phyloP scores from a whole-genome alignment of 2,797 vertebrate species.

The Antrozous pallidus region DNA sequence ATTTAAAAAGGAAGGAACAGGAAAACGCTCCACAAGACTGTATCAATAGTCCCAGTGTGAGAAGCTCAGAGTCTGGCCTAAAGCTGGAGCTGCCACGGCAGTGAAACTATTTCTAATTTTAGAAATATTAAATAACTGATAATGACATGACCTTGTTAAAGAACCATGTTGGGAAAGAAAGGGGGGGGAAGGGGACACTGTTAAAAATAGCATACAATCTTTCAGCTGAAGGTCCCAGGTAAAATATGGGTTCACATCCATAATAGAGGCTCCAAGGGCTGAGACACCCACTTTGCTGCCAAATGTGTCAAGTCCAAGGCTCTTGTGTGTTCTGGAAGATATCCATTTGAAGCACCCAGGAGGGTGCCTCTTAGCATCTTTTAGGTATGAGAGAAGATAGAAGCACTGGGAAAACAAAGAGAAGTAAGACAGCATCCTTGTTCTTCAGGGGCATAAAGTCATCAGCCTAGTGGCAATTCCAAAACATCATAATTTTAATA shows the following conservation, averaged over 20 bases:
- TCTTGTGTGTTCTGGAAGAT: neutral
- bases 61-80: constrained; percentile 20
- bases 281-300: neutral
- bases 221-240: constrained; percentile 42
- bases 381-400: neutral
- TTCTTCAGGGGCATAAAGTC: neutral
- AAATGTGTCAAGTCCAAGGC: constrained; percentile 28
- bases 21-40: neutral
- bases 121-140: constrained; percentile 75
- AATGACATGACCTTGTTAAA: constrained; percentile 63
- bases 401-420: constrained; percentile 14
- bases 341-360: constrained; percentile 4
- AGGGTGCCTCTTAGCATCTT: neutral
- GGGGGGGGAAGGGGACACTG: neutral
- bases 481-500: neutral
- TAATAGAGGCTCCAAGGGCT: neutral
- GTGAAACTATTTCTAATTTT: constrained; percentile 73
- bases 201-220: constrained; percentile 68
- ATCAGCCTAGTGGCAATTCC: neutral
- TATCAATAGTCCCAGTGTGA: constrained; percentile 60
- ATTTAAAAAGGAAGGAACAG: constrained; percentile 29
- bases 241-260: constrained; percentile 46
- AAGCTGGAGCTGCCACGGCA: constrained; percentile 47
- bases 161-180: neutral
- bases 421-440: neutral